Evolutionary conservation across 1,140 invertebrate species (phyloP), one percentile per base, ranked within the genome.

Genomic region (Zaprionus africanus): DNA sequence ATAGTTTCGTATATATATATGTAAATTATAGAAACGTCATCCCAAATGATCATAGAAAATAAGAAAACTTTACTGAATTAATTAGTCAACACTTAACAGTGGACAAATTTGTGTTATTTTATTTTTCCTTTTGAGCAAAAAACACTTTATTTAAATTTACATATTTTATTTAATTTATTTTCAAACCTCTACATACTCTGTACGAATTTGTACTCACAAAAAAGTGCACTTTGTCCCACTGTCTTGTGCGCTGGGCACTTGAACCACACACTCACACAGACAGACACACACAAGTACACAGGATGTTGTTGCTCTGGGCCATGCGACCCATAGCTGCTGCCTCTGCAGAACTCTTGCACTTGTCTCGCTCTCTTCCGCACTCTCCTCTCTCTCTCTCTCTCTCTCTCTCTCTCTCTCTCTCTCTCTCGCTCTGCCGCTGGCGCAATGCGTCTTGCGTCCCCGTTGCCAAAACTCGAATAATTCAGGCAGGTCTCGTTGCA

Each of bases 401-500:
- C 6, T 31, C 9, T 5, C 41, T 31, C 34, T 49, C 12, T 41
- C n/a, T 15, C 41, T 4, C 22, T 19, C 5, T 24, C 26, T 1
- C 6, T 31, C 5, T 5, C 43, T 49, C 9, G 60, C 38, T 22
- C 22, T 15, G 34, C 26, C 22, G 38, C 59, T 70, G n/a, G 46
- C 61, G 68, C 61, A 72, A 61, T 72, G 74, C 68, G 68, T 70
- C 67, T 54, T 68, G 24, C 46, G 66, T 59, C 26, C 46, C 63
- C 74, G 57, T 80, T 79, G 68, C 74, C 81, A 51, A 68, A 84
- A 83, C 81, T 84, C 67, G 79, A 90, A 88, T 88, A 84, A 90
- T 87, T 87, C 83, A 88, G 84, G 66, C 85, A 90, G 85, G 81
- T 76, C 76, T 88, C 82, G 84, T 88, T 87, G 84, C 84, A 88